Evolutionary conservation across 1,140 invertebrate genomes (phyloP).

Genomic region (Neuroterus valhalla): DNA sequence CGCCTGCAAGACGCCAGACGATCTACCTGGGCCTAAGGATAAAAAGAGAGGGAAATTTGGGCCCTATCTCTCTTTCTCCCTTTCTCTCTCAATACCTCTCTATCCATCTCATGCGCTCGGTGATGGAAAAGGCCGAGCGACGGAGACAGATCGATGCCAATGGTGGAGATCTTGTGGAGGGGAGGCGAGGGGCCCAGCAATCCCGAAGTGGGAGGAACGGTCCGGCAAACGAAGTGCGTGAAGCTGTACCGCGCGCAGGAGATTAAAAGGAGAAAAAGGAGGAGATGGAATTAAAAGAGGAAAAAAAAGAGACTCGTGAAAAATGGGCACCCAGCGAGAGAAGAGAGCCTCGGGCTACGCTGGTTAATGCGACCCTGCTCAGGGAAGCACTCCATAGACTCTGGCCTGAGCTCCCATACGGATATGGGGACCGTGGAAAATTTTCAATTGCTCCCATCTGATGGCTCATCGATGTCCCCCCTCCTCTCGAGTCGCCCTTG

Average conservation of each 20-base stretch:
- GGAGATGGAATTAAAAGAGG: conserved; percentile 67
- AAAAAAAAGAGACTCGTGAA: conserved; percentile 69
- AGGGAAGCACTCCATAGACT: conserved; percentile 56
- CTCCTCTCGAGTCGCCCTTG: background rate
- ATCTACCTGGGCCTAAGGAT: background rate
- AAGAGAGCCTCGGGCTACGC: conserved; percentile 66
- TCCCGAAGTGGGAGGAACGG: conserved; percentile 48
- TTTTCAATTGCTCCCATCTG: conserved; percentile 58
- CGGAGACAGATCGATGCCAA: background rate
- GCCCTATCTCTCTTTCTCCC: background rate
- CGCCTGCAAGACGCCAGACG: conserved; percentile 38
- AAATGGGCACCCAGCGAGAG: conserved; percentile 73
- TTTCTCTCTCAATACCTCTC: too few relatives aligned
- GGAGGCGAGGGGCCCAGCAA: conserved; percentile 40
- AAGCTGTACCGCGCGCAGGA: conserved; percentile 44
- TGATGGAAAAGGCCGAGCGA: conserved; percentile 31
- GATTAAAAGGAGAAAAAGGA: conserved; percentile 57
- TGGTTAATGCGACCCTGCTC: conserved; percentile 66
- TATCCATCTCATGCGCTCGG: background rate
- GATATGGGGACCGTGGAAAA: conserved; percentile 55
- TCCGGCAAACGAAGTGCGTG: conserved; percentile 52
- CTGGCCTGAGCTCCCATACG: conserved; percentile 32
- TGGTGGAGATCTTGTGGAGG: background rate
- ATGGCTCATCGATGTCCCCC: conserved; percentile 28
- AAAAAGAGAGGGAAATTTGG: conserved; percentile 41